These are phyloP conservation scores for Orthosia cruda DNA, from an alignment of 2,888 invertebrate genomes.

Conservation along the genomic window DNA sequence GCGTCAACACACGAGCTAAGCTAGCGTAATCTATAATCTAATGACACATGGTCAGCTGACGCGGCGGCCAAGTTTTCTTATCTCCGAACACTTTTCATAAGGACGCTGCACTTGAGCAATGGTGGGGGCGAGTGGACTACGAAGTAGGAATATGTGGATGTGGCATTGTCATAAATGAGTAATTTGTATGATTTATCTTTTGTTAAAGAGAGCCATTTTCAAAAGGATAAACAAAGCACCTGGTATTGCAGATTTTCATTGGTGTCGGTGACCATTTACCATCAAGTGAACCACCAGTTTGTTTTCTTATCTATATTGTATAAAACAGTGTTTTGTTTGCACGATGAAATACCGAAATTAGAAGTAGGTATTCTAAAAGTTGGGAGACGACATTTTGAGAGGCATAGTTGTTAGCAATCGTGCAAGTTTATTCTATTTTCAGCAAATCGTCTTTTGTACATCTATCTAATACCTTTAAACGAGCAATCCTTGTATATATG, in stretches of 20 bases:
- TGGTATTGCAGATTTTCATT: too few species aligned
- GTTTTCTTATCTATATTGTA: too few species aligned
- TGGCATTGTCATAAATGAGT: constrained; percentile 23
- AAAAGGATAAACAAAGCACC: too few species aligned
- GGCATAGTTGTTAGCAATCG: neutral
- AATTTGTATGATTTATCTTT: neutral
- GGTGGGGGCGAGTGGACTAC: constrained; percentile 59
- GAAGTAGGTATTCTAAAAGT: neutral
- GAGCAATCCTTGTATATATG: too few species aligned
- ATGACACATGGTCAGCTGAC: constrained; percentile 83
- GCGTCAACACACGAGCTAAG: constrained; percentile 38
- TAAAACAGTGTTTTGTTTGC: neutral
- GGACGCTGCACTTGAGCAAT: constrained; percentile 80
- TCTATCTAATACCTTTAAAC: too few species aligned
- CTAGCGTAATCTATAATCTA: constrained; percentile 71
- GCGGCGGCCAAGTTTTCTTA: constrained; percentile 85
- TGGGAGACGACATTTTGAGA: neutral
- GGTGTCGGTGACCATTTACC: too few species aligned
- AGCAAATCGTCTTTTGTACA: too few species aligned
- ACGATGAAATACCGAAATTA: neutral
- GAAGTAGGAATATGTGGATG: constrained; percentile 45
- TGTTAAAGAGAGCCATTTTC: too few species aligned
- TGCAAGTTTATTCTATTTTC: neutral
- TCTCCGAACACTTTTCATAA: constrained; percentile 86
- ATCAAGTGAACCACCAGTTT: too few species aligned